These are phyloP conservation scores for Agrilus mali DNA, from an alignment of 2,888 invertebrate species.

Conservation along the genomic window DNA sequence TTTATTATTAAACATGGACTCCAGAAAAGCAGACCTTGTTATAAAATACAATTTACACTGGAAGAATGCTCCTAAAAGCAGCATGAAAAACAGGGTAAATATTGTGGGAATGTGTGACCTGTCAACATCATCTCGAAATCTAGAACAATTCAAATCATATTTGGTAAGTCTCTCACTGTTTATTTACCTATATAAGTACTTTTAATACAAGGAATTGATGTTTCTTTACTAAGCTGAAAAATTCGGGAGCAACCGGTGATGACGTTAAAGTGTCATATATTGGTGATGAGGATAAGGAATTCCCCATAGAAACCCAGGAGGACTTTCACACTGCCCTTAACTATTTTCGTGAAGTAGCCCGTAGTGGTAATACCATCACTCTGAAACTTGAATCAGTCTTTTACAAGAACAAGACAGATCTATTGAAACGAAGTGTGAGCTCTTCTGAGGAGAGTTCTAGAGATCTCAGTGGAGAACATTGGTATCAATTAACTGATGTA, in stretches of 20 bases:
- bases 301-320: slow-evolving; percentile 32
- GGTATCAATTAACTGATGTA: slow-evolving; percentile 1
- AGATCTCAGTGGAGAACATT: neutral
- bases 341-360: slow-evolving; percentile 28
- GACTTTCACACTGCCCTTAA: slow-evolving; percentile 35
- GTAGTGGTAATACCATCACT: slow-evolving; percentile 28
- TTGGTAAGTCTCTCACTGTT: slow-evolving; percentile 24
- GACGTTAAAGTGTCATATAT: slow-evolving; percentile 33
- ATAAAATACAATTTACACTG: slow-evolving; percentile 34
- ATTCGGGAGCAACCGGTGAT: slow-evolving; percentile 30
- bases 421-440: neutral
- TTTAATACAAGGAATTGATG: neutral
- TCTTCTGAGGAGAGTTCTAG: neutral
- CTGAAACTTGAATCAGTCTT: slow-evolving; percentile 27
- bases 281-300: slow-evolving; percentile 30
- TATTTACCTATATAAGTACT: neutral
- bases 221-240: slow-evolving; percentile 27
- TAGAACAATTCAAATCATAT: slow-evolving; percentile 34
- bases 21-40: slow-evolving; percentile 25
- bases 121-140: slow-evolving; percentile 31
- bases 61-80: slow-evolving; percentile 28
- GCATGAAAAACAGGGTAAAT: slow-evolving; percentile 27
- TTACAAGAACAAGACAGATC: slow-evolving; percentile 1
- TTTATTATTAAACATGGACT: slow-evolving; percentile 15
- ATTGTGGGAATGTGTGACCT: slow-evolving; percentile 34